Base-by-base conservation (phyloP, 2,113 vertebrate species). In the Campylorhamphus procurvoides region DNA sequence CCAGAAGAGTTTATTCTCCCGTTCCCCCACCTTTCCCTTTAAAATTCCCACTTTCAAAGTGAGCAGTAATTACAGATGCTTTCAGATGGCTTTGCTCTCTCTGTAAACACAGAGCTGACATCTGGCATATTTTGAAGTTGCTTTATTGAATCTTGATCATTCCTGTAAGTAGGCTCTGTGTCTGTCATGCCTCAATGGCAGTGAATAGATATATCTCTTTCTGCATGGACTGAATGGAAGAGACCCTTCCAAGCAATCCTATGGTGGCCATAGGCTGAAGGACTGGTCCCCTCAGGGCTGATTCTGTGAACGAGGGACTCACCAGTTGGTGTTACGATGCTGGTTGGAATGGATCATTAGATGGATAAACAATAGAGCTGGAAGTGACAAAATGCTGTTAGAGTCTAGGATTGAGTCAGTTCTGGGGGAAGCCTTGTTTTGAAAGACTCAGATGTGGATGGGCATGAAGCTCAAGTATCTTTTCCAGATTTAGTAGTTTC, bases 91-190 rank as follows among this genome's bases (percentile, higher is more conserved):
- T 50, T 47, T 82, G 40, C 31, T 71, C 20, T 73, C 52, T 80
- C 79, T 81, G 47, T 92, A 92, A 91, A 92, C 75, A 87, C 84
- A 37, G 52, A 84, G 64, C 56, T 87, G 94, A 96, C 93, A 93
- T 89, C 93, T 94, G 94, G 83, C 80, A 7, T 93, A 29, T 93
- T 93, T 96, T 89, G 92, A 75, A 93, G 64, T 49, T 29, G 50
- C 58, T 74, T 88, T 89, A 80, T 84, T 94, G 87, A 71, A 27
- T 91, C 90, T 86, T 29, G 52, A 37, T 91, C 0, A 1, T 81
- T 93, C 40, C 77, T 76, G 69, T 82, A 72, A 92, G 60, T 53
- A 39, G 77, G 50, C 39, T 83, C 22, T 0, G 1, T 7, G 8
- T 68, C 64, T 91, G 84, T 84, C 85, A 11, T 83, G 73, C 59